phyloP scores from a whole-genome alignment of 2,888 invertebrate species.

The Acrobasis consociella region DNA sequence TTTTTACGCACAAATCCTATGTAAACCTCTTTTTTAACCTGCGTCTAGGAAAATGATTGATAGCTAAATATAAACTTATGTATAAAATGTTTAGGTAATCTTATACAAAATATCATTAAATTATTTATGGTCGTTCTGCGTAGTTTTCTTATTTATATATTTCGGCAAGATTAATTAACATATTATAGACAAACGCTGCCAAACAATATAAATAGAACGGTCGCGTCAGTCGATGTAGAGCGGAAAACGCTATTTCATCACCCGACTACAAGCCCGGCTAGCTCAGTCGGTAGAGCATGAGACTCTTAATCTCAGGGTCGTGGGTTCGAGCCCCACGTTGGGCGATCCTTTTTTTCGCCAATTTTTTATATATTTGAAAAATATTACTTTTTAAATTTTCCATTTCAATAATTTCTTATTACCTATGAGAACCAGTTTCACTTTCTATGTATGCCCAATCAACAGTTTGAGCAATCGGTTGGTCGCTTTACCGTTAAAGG shows the following conservation, averaged over 20 bases:
- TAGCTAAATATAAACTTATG: no score
- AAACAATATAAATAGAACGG: not conserved
- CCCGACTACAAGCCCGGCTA: conserved; percentile 63
- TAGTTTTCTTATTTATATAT: no score
- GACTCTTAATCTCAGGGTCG: conserved; percentile 86
- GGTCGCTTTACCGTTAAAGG: conserved; percentile 59
- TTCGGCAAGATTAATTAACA: no score
- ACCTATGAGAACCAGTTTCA: conserved; percentile 24
- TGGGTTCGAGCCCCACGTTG: conserved; percentile 86
- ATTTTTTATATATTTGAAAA: conserved; percentile 19
- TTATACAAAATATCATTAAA: no score
- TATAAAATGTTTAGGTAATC: no score
- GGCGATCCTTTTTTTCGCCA: conserved; percentile 60
- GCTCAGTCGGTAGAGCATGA: conserved; percentile 84
- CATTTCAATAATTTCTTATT: conserved; percentile 23
- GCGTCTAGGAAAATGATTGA: no score
- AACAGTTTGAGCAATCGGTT: conserved; percentile 52
- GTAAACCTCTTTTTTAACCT: no score
- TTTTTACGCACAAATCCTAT: no score
- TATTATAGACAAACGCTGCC: no score
- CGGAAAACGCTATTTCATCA: conserved; percentile 67
- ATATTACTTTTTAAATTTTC: conserved; percentile 10
- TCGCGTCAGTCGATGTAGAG: not conserved
- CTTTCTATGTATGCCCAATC: conserved; percentile 39
- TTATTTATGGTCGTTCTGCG: no score